These are phyloP conservation scores for Mesocentrotus franciscanus DNA, from an alignment of 53 echinoderm and acorn worm genomes.

Conservation along the genomic window DNA sequence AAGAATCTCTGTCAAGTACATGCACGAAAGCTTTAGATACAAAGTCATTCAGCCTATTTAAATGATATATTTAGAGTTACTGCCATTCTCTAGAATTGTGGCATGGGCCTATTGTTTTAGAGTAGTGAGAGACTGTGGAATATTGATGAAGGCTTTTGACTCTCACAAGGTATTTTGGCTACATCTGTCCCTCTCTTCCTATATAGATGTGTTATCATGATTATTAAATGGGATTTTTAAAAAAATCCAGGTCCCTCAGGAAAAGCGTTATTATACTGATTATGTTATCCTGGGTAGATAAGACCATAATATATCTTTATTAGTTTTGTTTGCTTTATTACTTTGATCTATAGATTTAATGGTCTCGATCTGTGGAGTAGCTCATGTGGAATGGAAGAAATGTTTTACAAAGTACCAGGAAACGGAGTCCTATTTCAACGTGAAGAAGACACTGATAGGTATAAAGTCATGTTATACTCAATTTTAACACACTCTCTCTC, in stretches of 20 bases:
- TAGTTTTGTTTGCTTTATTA: neutral
- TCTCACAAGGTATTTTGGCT: neutral
- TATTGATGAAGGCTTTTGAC: neutral
- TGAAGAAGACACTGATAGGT: slow-evolving; percentile 45
- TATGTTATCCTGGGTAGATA: too few relatives aligned
- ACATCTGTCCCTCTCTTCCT: too few relatives aligned
- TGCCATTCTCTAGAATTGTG: neutral
- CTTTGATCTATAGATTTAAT: neutral
- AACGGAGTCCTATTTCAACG: slow-evolving; percentile 36
- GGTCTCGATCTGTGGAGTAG: neutral
- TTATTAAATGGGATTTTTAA: too few relatives aligned
- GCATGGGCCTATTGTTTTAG: neutral
- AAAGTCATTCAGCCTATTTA: neutral
- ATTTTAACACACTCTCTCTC: neutral
- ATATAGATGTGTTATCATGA: too few relatives aligned
- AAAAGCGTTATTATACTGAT: too few relatives aligned
- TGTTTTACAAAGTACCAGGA: slow-evolving; percentile 13
- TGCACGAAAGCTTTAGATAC: neutral
- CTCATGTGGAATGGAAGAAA: slow-evolving; percentile 20
- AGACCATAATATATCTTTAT: too few relatives aligned
- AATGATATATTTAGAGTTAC: neutral
- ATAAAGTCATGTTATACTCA: neutral
- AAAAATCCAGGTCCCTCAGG: too few relatives aligned
- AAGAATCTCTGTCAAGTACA: neutral
- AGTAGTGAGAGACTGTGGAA: too few relatives aligned